Conservation (phyloP, 2,797 vertebrate genomes). For the Neostethus bicornis region DNA sequence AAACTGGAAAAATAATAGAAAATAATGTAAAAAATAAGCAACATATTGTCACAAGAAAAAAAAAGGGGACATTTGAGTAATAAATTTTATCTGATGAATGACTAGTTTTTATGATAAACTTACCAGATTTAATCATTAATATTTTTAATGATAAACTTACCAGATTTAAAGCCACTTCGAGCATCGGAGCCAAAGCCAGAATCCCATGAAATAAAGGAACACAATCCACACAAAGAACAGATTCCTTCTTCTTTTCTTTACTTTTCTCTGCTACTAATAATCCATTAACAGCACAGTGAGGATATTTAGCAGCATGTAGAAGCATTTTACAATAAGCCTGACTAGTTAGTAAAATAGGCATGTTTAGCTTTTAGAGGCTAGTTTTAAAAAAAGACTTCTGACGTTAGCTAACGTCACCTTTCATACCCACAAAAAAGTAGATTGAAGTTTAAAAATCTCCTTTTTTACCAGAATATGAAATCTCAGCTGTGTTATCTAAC, state of each 20-base stretch:
- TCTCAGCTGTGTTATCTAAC: not conserved
- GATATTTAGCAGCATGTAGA: conserved; percentile 93
- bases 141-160: too few relatives aligned
- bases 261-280: conserved; percentile 90
- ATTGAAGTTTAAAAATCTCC: conserved; percentile 21
- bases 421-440: conserved; percentile 51
- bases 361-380: conserved; percentile 59
- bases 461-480: conserved; percentile 1
- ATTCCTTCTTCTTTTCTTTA: conserved; percentile 80
- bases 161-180: conserved; percentile 94
- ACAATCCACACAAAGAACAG: conserved; percentile 90
- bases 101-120: too few relatives aligned
- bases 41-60: too few relatives aligned
- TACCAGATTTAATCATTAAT: too few relatives aligned
- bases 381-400: conserved; percentile 19
- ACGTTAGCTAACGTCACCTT: conserved; percentile 54
- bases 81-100: too few relatives aligned
- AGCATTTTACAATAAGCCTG: conserved; percentile 98
- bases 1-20: too few relatives aligned
- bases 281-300: conserved; percentile 92
- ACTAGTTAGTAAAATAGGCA: conserved; percentile 89
- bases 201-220: conserved; percentile 95
- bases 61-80: too few relatives aligned
- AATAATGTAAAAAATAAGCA: too few relatives aligned
- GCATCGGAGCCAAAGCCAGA: conserved; percentile 93